phyloP scores from a whole-genome alignment of 2,113 vertebrate genomes.

The Eleginops maclovinus region DNA sequence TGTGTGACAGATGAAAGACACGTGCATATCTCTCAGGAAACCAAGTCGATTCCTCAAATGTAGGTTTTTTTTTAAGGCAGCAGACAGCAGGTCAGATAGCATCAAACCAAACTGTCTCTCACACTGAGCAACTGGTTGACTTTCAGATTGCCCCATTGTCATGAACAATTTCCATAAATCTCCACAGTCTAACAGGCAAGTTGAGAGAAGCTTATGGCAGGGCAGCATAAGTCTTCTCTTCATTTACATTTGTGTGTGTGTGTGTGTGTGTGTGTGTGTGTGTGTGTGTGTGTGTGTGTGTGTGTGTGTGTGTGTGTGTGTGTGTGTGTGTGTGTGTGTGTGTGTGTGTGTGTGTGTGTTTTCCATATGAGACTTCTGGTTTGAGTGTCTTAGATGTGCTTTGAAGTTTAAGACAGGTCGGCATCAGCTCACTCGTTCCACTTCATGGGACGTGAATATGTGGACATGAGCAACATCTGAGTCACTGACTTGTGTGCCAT shows the following conservation, averaged over 20 bases:
- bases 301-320: no score
- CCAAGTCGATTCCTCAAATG: not conserved
- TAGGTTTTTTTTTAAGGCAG: constrained; percentile 11
- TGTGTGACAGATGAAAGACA: not conserved
- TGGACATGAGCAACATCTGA: constrained; percentile 48
- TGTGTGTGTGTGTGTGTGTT: constrained; percentile 18
- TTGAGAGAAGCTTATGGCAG: constrained; percentile 8
- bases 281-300: no score
- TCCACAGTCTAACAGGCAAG: constrained; percentile 30
- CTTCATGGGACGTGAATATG: constrained; percentile 57
- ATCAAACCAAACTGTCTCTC: constrained; percentile 26
- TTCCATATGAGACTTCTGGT: constrained; percentile 11
- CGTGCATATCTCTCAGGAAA: not conserved
- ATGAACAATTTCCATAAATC: constrained; percentile 46
- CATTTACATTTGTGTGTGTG: constrained; percentile 21
- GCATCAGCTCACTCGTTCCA: constrained; percentile 63
- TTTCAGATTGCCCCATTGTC: constrained; percentile 20
- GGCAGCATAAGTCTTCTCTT: constrained; percentile 21
- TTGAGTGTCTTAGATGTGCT: constrained; percentile 46
- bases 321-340: no score
- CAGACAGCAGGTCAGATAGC: constrained; percentile 23
- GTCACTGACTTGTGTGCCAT: constrained; percentile 28
- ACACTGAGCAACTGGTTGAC: constrained; percentile 19
- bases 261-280: no score
- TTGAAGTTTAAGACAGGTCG: constrained; percentile 58